Evolutionary conservation across 2,113 vertebrate species (phyloP).

Genomic region (Tyto alba): DNA sequence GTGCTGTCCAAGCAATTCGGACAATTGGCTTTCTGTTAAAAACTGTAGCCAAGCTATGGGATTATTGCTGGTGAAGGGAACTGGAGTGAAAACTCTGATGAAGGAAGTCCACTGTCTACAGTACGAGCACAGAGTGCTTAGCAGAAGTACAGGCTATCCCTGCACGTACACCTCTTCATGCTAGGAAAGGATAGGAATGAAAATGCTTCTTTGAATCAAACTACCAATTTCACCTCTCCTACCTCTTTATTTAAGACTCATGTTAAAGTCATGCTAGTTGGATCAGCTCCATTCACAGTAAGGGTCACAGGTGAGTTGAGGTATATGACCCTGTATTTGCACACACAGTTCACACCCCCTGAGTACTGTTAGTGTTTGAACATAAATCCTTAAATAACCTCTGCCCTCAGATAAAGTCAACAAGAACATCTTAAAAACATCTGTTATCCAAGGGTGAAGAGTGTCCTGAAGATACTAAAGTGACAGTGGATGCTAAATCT

Average conservation of each 20-base stretch:
- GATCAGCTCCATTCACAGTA: neutral
- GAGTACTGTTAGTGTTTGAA: neutral
- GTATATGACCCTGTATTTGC: neutral
- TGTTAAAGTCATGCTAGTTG: neutral
- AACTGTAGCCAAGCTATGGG: neutral
- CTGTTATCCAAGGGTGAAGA: neutral
- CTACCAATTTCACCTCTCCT: neutral
- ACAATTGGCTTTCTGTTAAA: slow-evolving; percentile 24
- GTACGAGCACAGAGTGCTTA: neutral
- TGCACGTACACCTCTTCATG: neutral
- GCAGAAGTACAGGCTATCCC: neutral
- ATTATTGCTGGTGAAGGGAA: neutral
- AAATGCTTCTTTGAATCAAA: neutral
- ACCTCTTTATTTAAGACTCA: neutral
- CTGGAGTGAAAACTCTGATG: neutral
- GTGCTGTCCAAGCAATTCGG: neutral
- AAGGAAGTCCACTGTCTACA: neutral
- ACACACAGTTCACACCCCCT: neutral
- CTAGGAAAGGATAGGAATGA: neutral
- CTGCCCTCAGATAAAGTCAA: neutral
- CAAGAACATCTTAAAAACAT: neutral
- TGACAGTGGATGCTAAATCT: neutral
- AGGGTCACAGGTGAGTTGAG: neutral
- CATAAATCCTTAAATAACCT: neutral
- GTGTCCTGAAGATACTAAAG: neutral